Evolutionary conservation across 2,113 vertebrate genomes (phyloP).

Genomic region (Cyphomyrus plagiostoma): DNA sequence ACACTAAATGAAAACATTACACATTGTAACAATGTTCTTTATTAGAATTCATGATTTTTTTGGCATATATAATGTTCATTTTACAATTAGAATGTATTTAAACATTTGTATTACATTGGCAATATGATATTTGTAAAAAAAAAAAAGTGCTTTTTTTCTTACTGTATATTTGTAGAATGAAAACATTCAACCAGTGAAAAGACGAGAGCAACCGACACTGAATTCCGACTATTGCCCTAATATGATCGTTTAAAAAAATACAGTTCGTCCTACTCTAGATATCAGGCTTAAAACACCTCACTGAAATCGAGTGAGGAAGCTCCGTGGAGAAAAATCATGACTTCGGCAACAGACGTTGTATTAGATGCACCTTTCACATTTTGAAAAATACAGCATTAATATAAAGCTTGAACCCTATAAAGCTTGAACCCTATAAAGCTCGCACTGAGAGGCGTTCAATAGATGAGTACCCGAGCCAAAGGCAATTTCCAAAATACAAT

Average conservation of each 20-base stretch:
- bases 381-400: slow-evolving; percentile 43
- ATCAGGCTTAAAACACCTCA: slow-evolving; percentile 30
- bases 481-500: slow-evolving; percentile 32
- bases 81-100: slow-evolving; percentile 53
- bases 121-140: slow-evolving; percentile 42
- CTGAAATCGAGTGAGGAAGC: slow-evolving; percentile 37
- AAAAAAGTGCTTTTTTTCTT: slow-evolving; percentile 55
- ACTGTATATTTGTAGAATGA: slow-evolving; percentile 29
- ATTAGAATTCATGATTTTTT: slow-evolving; percentile 55
- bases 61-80: slow-evolving; percentile 49
- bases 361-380: slow-evolving; percentile 57
- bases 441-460: slow-evolving; percentile 26
- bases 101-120: slow-evolving; percentile 43
- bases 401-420: slow-evolving; percentile 35
- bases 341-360: slow-evolving; percentile 48
- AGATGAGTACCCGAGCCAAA: slow-evolving; percentile 47
- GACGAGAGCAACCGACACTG: slow-evolving; percentile 36
- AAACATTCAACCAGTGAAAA: slow-evolving; percentile 35
- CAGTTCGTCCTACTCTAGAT: slow-evolving; percentile 18
- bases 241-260: slow-evolving; percentile 19
- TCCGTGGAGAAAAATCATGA: slow-evolving; percentile 26
- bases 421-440: slow-evolving; percentile 31
- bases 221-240: slow-evolving; percentile 20
- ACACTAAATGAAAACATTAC: slow-evolving; percentile 24
- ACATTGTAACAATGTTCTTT: slow-evolving; percentile 49